Conservation (phyloP, 2,888 invertebrate genomes). For the Habrosyne pyritoides region DNA sequence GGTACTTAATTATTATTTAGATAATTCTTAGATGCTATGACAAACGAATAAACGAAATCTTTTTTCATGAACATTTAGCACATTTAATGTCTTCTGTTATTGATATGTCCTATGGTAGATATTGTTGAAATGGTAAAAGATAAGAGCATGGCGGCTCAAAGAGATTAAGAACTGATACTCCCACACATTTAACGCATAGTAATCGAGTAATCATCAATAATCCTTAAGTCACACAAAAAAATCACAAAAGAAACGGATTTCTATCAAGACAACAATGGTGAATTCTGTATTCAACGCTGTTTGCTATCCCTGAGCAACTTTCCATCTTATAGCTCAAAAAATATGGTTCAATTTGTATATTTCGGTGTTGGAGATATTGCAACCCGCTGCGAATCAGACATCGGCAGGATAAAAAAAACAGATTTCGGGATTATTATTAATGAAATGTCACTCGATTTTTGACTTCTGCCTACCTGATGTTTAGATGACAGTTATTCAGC, state of each 20-base stretch:
- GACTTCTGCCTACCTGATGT: conserved; percentile 52
- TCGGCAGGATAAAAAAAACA: conserved; percentile 51
- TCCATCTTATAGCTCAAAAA: not conserved
- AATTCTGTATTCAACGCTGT: conserved; percentile 19
- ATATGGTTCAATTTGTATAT: conserved; percentile 21
- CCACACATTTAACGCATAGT: conserved; percentile 55
- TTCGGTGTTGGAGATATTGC: conserved; percentile 25
- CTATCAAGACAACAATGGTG: conserved; percentile 45
- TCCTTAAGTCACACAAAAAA: conserved; percentile 68
- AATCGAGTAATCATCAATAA: conserved; percentile 79
- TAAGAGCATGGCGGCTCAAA: not conserved
- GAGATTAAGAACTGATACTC: conserved; percentile 10
- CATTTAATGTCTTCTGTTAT: no score
- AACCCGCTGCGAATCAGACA: conserved; percentile 68
- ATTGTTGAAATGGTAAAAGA: not conserved
- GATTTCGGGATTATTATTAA: conserved; percentile 71
- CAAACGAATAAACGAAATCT: no score
- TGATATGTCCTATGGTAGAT: no score
- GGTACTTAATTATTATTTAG: no score
- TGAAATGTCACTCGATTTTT: conserved; percentile 63
- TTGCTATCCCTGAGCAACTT: conserved; percentile 18
- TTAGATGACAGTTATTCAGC: not conserved
- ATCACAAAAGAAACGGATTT: conserved; percentile 52
- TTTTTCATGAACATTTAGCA: no score
- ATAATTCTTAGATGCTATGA: no score